Evolutionary conservation across 30 jellyfish, hydroid and myxozoan species (phyloP).

Genomic region (Nemopilema nomurai): DNA sequence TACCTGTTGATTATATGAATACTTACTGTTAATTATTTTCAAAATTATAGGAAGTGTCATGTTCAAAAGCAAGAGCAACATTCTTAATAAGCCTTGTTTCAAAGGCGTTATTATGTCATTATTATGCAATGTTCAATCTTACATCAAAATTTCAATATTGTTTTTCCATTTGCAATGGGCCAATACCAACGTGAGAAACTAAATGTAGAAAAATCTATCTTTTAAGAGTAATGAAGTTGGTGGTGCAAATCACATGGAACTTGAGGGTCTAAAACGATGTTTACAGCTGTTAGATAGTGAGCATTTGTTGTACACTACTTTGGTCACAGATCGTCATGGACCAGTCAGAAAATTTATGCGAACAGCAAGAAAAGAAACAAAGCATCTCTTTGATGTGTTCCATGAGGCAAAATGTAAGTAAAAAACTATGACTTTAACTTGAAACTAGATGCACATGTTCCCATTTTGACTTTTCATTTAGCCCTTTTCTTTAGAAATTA

Average conservation of each 20-base stretch:
- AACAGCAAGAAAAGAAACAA: neutral
- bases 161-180: neutral
- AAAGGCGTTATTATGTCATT: neutral
- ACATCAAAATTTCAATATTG: neutral
- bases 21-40: neutral
- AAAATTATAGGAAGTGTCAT: neutral
- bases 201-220: neutral
- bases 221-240: slow-evolving; percentile 47
- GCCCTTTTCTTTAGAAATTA: neutral
- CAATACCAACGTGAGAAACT: neutral
- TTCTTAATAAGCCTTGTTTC: neutral
- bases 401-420: slow-evolving; percentile 46
- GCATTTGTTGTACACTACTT: neutral
- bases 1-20: neutral
- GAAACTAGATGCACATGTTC: neutral
- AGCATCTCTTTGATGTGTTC: slow-evolving; percentile 38
- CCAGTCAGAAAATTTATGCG: slow-evolving; percentile 28
- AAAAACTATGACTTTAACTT: neutral
- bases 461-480: neutral
- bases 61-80: neutral
- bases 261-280: slow-evolving; percentile 27
- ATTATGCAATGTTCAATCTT: neutral
- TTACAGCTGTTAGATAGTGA: neutral
- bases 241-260: slow-evolving; percentile 41
- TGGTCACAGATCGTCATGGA: slow-evolving; percentile 44